These are phyloP conservation scores for Haemorhous mexicanus DNA, from an alignment of 2,113 vertebrate species.

Conservation along the genomic window DNA sequence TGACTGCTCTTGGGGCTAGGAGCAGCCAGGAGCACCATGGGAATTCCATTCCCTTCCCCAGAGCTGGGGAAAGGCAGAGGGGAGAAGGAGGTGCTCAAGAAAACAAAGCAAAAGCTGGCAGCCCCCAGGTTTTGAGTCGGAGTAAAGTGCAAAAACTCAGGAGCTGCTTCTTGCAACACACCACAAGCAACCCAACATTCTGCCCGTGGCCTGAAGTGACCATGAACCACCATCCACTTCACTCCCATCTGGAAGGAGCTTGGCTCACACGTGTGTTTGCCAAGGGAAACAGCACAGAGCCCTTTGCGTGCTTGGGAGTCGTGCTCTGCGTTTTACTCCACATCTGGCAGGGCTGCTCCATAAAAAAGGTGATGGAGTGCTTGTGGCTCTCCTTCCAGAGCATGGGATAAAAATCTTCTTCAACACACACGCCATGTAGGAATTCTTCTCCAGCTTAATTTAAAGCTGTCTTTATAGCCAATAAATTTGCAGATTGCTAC, in stretches of 20 bases:
- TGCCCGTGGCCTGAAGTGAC: neutral
- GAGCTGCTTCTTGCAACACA: neutral
- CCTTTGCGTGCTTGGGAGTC: neutral
- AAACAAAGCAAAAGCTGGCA: neutral
- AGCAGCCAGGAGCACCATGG: neutral
- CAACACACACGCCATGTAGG: neutral
- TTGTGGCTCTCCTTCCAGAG: constrained; percentile 29
- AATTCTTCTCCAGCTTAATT: neutral
- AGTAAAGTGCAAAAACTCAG: neutral
- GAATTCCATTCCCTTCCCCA: neutral
- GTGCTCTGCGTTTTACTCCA: accelerated
- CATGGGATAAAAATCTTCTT: neutral
- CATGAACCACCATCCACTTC: neutral
- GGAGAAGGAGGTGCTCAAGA: neutral
- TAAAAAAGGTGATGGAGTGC: constrained; percentile 43
- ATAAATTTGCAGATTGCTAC: constrained; percentile 25
- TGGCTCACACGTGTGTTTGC: neutral
- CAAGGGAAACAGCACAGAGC: neutral
- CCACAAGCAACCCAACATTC: accelerated
- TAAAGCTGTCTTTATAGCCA: neutral
- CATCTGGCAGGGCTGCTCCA: constrained; percentile 33
- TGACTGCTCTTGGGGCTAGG: neutral
- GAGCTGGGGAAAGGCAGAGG: neutral
- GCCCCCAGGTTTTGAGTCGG: neutral
- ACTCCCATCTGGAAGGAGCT: neutral